These are phyloP conservation scores for Hypselothyrea guttata DNA, from an alignment of 2,888 invertebrate species.

Conservation along the genomic window DNA sequence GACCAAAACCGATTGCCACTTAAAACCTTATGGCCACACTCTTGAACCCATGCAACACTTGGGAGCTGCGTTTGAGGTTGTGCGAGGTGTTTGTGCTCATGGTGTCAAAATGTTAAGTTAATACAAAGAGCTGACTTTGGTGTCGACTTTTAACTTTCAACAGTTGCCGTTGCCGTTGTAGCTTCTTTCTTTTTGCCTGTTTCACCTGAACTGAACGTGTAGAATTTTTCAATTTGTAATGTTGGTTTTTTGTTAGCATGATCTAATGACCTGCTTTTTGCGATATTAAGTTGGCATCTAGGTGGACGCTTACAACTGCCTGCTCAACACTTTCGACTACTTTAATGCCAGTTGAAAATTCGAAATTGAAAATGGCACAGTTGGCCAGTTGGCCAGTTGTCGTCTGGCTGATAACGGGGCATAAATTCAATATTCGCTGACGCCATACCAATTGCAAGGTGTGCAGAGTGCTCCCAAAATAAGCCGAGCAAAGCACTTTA, in stretches of 20 bases:
- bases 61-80: conserved; percentile 7
- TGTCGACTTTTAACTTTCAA: conserved; percentile 67
- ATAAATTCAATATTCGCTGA: conserved; percentile 67
- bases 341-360: conserved; percentile 28
- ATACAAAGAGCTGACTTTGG: conserved; percentile 66
- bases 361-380: conserved; percentile 18
- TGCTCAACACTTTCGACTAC: conserved; percentile 34
- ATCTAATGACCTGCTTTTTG: conserved; percentile 64
- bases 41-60: conserved; percentile 51
- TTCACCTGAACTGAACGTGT: conserved; percentile 53
- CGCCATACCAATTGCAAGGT: conserved; percentile 59
- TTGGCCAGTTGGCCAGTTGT: conserved; percentile 21
- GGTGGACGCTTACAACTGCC: background rate
- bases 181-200: conserved; percentile 13
- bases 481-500: conserved; percentile 70
- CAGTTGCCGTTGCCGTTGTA: conserved; percentile 45
- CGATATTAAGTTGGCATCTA: conserved; percentile 33
- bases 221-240: conserved; percentile 69
- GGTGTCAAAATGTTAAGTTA: conserved; percentile 75
- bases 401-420: conserved; percentile 30
- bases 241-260: conserved; percentile 33
- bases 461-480: conserved; percentile 53
- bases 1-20: conserved; percentile 70
- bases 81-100: conserved; percentile 15
- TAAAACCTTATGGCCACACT: conserved; percentile 67